Evolutionary conservation across 1,140 invertebrate species (phyloP), one percentile per base, ranked within the genome.

Genomic region (Carposina sasakii): DNA sequence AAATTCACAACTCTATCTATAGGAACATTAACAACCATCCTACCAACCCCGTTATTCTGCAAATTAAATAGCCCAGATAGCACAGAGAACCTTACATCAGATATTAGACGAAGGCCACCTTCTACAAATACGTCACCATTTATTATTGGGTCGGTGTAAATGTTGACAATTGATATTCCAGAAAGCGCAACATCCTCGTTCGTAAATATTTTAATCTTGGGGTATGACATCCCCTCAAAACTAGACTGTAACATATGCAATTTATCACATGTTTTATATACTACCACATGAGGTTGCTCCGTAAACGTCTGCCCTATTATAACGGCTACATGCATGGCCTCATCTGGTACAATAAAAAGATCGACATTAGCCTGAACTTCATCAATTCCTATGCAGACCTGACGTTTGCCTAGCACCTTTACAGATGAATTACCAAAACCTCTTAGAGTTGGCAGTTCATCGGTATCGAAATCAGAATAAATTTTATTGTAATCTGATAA

Each of bases 381-480:
- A 2, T 53, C 44, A 17, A 53, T 9, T 19, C 1, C 8, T 10
- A 53, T 8, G 9, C 16, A 12, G 4, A 48, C 30, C 6, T 26
- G n/a, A 15, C 12, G 13, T 36, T n/a, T 47, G 10, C 51, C 51
- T 13, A 53, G 6, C 2, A 30, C 21, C 39, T 40, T 3, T 6
- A 46, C 34, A 17, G 20, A 12, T 8, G 42, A 17, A n/a, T 52
- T 40, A 16, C 52, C 52, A 21, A 54, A 48, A 0, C 52, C 52
- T 31, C 21, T 33, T 22, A 54, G 13, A 5, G 20, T 5, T 15
- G 52, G 39, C 22, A 54, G 19, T 10, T 48, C 20, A 4, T 8
- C 19, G 6, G 34, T 39, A 12, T 48, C 22, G n/a, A 5, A 48
- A 26, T 13, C 19, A 15, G 5, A 23, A 8, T 41, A n/a, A 28